Evolutionary conservation across 2,113 vertebrate species (phyloP), one percentile per base, ranked within the genome.

Genomic region (Amblyornis subalaris): DNA sequence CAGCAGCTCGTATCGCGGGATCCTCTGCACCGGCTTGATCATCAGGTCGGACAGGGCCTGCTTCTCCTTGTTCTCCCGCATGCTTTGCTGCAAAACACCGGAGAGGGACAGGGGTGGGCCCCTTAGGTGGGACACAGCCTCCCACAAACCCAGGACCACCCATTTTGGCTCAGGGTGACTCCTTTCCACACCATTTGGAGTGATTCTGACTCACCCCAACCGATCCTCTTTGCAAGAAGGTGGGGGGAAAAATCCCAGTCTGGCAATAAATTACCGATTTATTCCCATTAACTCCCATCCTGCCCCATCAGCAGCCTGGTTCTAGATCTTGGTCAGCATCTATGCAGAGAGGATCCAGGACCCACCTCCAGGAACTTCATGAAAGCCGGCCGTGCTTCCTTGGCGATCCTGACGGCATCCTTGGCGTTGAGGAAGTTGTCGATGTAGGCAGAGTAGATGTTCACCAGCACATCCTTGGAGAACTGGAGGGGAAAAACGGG

Each of bases 361-460:
- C 95, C 14, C 97, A 99, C 99, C 99, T 99, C 99, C 72, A 99
- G 96, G 89, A 99, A 99, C 98, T 99, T 99, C 96, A 99, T 99
- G 96, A 99, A 99, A 0, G 99, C 99, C 0, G 99, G 99, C 73
- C 98, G 98, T 84, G 99, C 98, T 95, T 99, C 99, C 96, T 99
- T 99, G 53, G 99, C 99, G 4, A 99, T 98, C 94, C 99, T 98
- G 75, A 99, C 99, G 0, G 99, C 99, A 10, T 99, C 99, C 98
- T 99, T 99, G 96, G 99, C 99, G 0, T 99, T 99, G 97, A 99
- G 99, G 84, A 99, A 99, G 96, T 99, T 99, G 94, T 99, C 99
- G 0, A 99, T 99, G 96, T 99, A 99, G 29, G 99, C 99, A 0
- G 99, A 99, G 92, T 99, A 99, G 97, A 99, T 99, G 89, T 98